phyloP scores from a whole-genome alignment of 2,888 invertebrate species.

The Sepiola atlantica region DNA sequence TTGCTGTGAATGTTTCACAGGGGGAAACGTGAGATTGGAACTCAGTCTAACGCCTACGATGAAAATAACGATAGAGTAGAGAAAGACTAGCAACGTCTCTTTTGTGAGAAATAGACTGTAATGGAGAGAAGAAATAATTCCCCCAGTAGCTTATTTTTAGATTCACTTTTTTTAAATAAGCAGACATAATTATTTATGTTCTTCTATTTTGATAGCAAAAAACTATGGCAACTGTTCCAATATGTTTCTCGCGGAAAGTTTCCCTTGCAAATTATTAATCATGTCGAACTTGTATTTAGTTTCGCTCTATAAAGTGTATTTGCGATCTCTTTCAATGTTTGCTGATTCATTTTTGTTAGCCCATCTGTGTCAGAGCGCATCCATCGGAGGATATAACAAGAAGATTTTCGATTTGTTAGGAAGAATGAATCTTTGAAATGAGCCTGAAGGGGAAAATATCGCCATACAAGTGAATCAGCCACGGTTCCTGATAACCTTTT shows the following conservation, averaged over 20 bases:
- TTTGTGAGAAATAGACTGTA: too few relatives aligned
- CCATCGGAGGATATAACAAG: not conserved
- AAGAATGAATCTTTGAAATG: not conserved
- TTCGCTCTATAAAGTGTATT: not conserved
- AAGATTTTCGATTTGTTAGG: not conserved
- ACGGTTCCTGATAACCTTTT: not conserved
- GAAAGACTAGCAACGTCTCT: too few relatives aligned
- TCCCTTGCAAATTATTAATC: not conserved
- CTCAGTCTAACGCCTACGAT: too few relatives aligned
- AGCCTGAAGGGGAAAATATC: not conserved
- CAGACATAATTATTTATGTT: not conserved
- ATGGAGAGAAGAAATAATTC: too few relatives aligned
- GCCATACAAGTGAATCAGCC: conserved; percentile 4
- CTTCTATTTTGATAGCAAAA: not conserved
- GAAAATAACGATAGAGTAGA: too few relatives aligned
- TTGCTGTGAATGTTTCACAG: too few relatives aligned
- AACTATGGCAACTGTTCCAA: not conserved
- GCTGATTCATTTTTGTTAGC: conserved; percentile 8
- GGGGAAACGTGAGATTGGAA: too few relatives aligned
- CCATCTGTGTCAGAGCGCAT: not conserved
- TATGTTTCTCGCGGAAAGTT: not conserved
- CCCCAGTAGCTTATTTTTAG: not conserved
- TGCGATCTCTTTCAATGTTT: not conserved
- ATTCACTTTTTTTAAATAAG: not conserved
- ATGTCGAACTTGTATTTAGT: not conserved